These are phyloP conservation scores for Eleginops maclovinus DNA, from an alignment of 2,113 vertebrate species.

Conservation along the genomic window DNA sequence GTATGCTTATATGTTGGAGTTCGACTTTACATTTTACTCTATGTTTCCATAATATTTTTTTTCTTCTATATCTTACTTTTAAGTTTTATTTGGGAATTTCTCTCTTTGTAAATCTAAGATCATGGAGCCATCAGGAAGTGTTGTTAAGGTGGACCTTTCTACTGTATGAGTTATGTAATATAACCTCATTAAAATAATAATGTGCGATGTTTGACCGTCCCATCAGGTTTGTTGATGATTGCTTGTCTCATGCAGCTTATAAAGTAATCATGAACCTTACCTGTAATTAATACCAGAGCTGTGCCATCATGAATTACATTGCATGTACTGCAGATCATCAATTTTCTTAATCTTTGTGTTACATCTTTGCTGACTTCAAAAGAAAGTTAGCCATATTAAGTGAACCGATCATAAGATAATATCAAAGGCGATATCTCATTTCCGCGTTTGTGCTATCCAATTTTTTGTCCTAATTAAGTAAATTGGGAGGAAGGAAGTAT, in stretches of 20 bases:
- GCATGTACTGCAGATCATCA: background rate
- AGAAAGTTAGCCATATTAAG: background rate
- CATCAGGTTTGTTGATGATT: background rate
- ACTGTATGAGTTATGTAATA: conserved; percentile 25
- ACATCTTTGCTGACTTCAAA: background rate
- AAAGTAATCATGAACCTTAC: background rate
- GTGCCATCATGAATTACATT: too few relatives aligned
- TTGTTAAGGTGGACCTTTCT: conserved; percentile 28
- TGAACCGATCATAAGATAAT: background rate
- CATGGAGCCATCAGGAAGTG: background rate
- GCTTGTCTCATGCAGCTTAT: background rate
- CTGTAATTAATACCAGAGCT: too few relatives aligned
- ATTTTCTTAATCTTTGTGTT: background rate
- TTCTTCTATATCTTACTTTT: background rate
- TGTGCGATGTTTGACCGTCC: conserved; percentile 14
- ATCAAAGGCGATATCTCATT: background rate
- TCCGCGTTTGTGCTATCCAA: background rate
- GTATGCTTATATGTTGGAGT: background rate
- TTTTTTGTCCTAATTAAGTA: background rate
- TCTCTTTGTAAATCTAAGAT: background rate
- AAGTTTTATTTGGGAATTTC: background rate
- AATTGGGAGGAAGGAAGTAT: background rate
- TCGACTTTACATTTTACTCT: background rate
- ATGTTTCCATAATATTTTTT: too few relatives aligned
- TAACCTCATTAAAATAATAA: conserved; percentile 55